Conservation (phyloP, 2,797 vertebrate species). For the Diplodus sargus region DNA sequence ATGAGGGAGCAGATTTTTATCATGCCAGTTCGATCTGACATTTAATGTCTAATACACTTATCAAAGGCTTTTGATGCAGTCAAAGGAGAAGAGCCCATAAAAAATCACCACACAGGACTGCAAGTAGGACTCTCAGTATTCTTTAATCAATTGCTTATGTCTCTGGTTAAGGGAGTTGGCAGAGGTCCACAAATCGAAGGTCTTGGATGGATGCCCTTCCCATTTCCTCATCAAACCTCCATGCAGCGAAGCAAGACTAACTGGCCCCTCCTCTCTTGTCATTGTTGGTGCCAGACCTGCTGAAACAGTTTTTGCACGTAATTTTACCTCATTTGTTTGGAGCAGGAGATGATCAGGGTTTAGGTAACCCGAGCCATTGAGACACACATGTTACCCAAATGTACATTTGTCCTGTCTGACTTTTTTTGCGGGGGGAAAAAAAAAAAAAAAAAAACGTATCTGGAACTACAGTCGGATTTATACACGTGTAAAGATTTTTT, state of each 20-base stretch:
- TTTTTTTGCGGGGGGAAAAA: slow-evolving; percentile 15
- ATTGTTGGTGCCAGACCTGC: slow-evolving; percentile 36
- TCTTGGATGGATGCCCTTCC: slow-evolving; percentile 64
- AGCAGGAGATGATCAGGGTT: slow-evolving; percentile 42
- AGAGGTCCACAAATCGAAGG: slow-evolving; percentile 52
- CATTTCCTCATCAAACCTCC: slow-evolving; percentile 63
- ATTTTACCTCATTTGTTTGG: slow-evolving; percentile 41
- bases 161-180: slow-evolving; percentile 49
- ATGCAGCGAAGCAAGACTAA: slow-evolving; percentile 45
- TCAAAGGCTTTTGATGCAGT: slow-evolving; percentile 62
- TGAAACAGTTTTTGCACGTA: slow-evolving; percentile 37
- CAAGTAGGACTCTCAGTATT: slow-evolving; percentile 45
- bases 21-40: slow-evolving; percentile 35
- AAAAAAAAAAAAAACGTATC: slow-evolving; percentile 1
- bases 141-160: slow-evolving; percentile 52
- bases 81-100: slow-evolving; percentile 56
- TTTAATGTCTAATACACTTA: slow-evolving; percentile 47
- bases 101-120: slow-evolving; percentile 48
- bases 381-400: slow-evolving; percentile 33
- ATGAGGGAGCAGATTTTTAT: slow-evolving; percentile 37
- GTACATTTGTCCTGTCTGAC: not conserved
- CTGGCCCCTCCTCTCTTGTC: slow-evolving; percentile 45
- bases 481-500: slow-evolving; percentile 47
- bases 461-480: slow-evolving; percentile 38
- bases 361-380: slow-evolving; percentile 36